Conservation (phyloP, 2,113 vertebrate species). For the Dromiciops gliroides region DNA sequence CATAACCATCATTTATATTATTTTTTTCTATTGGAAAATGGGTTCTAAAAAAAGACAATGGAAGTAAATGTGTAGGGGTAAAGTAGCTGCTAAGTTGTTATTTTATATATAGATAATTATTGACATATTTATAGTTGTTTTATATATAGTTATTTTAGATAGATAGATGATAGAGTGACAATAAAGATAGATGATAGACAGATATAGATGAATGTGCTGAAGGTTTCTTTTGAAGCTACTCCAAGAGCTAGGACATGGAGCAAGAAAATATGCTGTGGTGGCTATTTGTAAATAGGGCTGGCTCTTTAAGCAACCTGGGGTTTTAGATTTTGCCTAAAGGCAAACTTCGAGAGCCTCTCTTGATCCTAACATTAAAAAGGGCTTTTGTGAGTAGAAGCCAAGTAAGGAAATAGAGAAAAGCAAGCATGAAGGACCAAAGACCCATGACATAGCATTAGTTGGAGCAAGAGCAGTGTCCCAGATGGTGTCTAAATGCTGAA, state of each 20-base stretch:
- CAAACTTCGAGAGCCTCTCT: neutral
- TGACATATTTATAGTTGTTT: no score
- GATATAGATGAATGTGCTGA: neutral
- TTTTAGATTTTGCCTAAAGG: neutral
- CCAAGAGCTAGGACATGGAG: neutral
- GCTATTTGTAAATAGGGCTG: neutral
- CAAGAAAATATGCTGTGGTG: neutral
- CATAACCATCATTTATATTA: neutral
- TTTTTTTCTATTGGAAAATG: neutral
- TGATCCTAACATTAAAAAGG: no score
- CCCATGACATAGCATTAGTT: neutral
- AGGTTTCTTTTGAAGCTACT: neutral
- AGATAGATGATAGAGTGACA: no score
- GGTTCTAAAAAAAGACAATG: neutral
- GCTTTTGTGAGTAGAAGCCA: neutral
- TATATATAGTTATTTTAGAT: no score
- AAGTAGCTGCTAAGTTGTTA: neutral
- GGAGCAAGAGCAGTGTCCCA: neutral
- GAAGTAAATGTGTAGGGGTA: neutral
- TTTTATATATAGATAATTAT: no score
- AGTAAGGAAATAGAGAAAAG: neutral
- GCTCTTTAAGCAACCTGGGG: neutral
- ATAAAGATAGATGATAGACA: no score
- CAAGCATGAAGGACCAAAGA: neutral
- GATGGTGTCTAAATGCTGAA: neutral